Base-by-base conservation (phyloP, 2,888 invertebrate genomes). In the Chrysomela aeneicollis region DNA sequence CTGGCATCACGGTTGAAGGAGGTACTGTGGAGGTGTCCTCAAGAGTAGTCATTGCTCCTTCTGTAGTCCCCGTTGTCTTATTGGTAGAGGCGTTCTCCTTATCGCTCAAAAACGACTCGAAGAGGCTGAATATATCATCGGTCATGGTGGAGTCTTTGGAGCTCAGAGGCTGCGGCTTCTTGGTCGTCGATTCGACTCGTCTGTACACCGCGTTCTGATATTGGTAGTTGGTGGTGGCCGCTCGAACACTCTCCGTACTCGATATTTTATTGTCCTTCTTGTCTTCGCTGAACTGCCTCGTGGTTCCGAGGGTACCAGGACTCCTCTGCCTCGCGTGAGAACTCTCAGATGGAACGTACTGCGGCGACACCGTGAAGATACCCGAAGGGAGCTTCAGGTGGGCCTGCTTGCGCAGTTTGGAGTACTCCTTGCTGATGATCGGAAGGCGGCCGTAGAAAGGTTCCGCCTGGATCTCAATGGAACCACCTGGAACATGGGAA, bases 381-480 rank as follows among this genome's bases (percentile, higher is more conserved):
- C 69, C 66, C 1, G 66, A 53, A 8, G 68, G 69, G 4, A 49
- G 62, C 15, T 65, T 67, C 21, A 37, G 65, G 62, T 77, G 74
- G 46, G 78, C 76, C 76, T 85, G 84, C 75, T 85, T 85, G 18
- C 85, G 82, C 55, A 86, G 78, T 73, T 86, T 86, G 5, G 85
- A 85, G 70, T 86, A 85, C 68, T 85, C 85, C 75, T 85, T 85
- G 73, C 85, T 86, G 57, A 86, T 82, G 47, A 82, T 84, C 17
- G 85, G 85, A 71, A 82, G 84, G 18, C 84, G 81, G 18, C 84
- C 85, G 72, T 84, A 85, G 72, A 85, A 83, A 53, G 85, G 84
- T 66, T 82, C 79, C 49, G 85, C 83, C 71, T 85, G 82, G n/a
- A 85, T 84, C 77, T 85, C 84, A 68, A 86, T 85, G 47, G 82